Conservation (phyloP, 2,797 vertebrate genomes). For the Natrix natrix region DNA sequence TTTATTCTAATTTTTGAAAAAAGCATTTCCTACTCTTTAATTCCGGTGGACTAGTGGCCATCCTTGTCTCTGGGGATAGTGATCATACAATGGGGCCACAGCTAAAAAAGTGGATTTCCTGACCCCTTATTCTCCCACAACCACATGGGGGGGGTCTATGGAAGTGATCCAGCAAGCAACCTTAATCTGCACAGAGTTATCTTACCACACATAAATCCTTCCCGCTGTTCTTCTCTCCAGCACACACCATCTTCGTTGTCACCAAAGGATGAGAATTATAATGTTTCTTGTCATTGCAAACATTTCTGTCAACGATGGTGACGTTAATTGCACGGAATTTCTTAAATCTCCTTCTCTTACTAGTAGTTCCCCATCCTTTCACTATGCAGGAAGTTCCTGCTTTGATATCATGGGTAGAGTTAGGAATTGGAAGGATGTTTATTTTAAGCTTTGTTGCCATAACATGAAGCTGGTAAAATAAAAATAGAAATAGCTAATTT, state of each 20-base stretch:
- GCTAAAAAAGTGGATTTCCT: not conserved
- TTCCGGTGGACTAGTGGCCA: not conserved
- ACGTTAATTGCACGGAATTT: slow-evolving; percentile 54
- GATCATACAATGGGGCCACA: not conserved
- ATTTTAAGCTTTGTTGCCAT: slow-evolving; percentile 29
- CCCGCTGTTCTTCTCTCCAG: slow-evolving; percentile 25
- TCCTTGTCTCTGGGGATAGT: not conserved
- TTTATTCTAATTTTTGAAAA: not conserved
- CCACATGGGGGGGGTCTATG: not conserved
- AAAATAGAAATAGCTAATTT: slow-evolving; percentile 26
- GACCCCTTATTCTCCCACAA: not conserved
- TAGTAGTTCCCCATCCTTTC: slow-evolving; percentile 57
- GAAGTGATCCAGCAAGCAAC: not conserved
- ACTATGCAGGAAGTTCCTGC: slow-evolving; percentile 39
- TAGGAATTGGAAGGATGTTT: slow-evolving; percentile 37
- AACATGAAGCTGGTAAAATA: slow-evolving; percentile 42
- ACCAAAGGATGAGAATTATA: slow-evolving; percentile 51
- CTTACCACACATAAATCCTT: slow-evolving; percentile 61
- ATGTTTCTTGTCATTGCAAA: slow-evolving; percentile 55
- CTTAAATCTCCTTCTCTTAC: accelerated
- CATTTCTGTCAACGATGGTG: slow-evolving; percentile 52
- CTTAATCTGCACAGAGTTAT: slow-evolving; percentile 1
- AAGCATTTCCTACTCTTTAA: not conserved
- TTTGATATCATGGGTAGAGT: slow-evolving; percentile 12
- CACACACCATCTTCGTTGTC: slow-evolving; percentile 61